phyloP scores from a whole-genome alignment of 2,888 invertebrate species.

The Agrochola circellaris region DNA sequence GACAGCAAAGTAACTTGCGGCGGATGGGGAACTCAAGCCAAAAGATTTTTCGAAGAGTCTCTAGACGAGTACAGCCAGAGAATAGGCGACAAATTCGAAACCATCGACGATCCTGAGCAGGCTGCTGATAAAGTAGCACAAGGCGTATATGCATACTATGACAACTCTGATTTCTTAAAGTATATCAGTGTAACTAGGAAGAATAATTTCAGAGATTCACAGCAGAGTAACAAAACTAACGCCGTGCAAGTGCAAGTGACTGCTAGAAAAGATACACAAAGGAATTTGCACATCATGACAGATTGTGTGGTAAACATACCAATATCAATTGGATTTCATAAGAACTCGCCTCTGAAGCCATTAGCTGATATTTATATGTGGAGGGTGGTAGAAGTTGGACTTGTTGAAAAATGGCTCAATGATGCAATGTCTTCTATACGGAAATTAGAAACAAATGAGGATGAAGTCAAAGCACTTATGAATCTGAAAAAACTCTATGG shows the following conservation, averaged over 20 bases:
- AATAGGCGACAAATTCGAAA: constrained; percentile 92
- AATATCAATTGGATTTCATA: constrained; percentile 95
- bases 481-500: constrained; percentile 95
- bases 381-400: constrained; percentile 93
- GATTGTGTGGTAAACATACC: constrained; percentile 96
- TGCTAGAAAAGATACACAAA: constrained; percentile 72
- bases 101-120: constrained; percentile 91
- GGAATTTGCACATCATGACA: constrained; percentile 94
- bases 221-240: constrained; percentile 70
- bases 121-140: constrained; percentile 93
- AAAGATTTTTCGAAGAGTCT: constrained; percentile 93
- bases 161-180: constrained; percentile 93
- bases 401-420: constrained; percentile 94
- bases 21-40: constrained; percentile 93
- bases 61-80: constrained; percentile 92
- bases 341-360: constrained; percentile 94
- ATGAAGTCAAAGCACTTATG: constrained; percentile 94
- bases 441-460: constrained; percentile 90
- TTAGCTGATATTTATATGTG: constrained; percentile 92
- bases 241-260: constrained; percentile 63
- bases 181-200: constrained; percentile 92
- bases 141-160: constrained; percentile 95
- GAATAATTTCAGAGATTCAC: constrained; percentile 73
- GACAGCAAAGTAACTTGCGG: constrained; percentile 92
- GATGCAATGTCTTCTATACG: constrained; percentile 92